Conservation (phyloP, 2,113 vertebrate species). For the Corythornis vintsioides region DNA sequence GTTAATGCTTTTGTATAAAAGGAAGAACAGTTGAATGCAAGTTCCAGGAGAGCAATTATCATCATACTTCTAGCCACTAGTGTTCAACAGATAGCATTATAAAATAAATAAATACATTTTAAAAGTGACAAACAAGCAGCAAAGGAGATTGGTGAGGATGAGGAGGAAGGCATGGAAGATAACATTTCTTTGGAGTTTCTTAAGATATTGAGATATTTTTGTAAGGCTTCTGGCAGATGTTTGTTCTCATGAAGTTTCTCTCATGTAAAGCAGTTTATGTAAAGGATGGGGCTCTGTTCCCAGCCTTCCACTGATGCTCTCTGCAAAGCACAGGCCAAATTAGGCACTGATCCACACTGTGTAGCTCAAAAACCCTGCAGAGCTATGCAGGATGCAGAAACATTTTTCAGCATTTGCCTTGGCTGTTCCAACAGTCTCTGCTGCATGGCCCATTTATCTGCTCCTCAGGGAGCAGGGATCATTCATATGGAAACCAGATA, state of each 20-base stretch:
- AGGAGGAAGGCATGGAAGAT: not conserved
- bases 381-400: not conserved
- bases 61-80: not conserved
- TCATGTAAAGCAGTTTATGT: not conserved
- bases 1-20: not conserved
- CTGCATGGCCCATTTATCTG: not conserved
- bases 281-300: not conserved
- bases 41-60: not conserved
- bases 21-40: not conserved
- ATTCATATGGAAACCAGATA: not conserved
- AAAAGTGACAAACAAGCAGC: not conserved
- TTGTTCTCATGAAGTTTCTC: not conserved
- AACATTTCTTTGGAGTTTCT: not conserved
- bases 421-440: not conserved
- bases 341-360: not conserved
- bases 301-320: not conserved
- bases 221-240: not conserved
- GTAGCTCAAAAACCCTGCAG: not conserved
- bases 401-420: not conserved
- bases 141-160: not conserved
- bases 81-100: not conserved
- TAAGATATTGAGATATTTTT: not conserved
- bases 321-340: not conserved
- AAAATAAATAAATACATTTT: not conserved
- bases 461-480: not conserved